phyloP scores from a whole-genome alignment of 2,888 invertebrate species.

The Neria commutata region DNA sequence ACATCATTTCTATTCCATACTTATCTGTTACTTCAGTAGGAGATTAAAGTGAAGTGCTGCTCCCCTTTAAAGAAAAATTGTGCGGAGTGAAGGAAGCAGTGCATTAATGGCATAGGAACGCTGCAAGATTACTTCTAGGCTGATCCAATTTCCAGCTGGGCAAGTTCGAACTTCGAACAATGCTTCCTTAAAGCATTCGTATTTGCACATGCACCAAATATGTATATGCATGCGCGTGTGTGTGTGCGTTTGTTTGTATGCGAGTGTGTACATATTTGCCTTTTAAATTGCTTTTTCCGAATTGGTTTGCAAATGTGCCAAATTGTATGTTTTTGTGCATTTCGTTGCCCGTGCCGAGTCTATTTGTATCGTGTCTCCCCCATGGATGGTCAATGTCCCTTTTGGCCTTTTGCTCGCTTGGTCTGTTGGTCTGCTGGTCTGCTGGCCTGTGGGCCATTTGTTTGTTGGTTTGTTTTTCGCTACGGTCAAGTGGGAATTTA shows the following conservation, averaged over 20 bases:
- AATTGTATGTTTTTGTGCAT: conserved; percentile 29
- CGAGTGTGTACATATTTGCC: conserved; percentile 39
- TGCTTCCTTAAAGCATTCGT: conserved; percentile 8
- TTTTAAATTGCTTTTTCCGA: conserved; percentile 42
- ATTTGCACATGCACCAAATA: conserved; percentile 1
- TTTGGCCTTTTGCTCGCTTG: not conserved
- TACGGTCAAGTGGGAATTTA: conserved; percentile 47
- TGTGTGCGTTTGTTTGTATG: conserved; percentile 1
- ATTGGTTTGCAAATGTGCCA: conserved; percentile 24
- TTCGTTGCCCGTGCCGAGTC: conserved; percentile 5
- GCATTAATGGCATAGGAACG: too few species aligned
- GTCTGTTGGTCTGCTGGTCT: not conserved
- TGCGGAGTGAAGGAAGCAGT: too few species aligned
- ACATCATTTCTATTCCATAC: too few species aligned
- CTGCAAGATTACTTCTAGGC: too few species aligned
- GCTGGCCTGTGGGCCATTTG: conserved; percentile 23
- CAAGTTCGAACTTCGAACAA: too few species aligned
- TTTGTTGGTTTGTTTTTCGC: conserved; percentile 31
- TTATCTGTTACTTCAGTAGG: too few species aligned
- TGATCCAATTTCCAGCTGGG: too few species aligned
- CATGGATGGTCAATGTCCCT: not conserved
- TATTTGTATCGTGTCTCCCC: conserved; percentile 9
- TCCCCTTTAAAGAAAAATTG: too few species aligned
- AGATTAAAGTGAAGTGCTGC: too few species aligned
- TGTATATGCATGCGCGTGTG: not conserved